Evolutionary conservation across 2,797 vertebrate genomes (phyloP), one percentile per base, ranked within the genome.

Genomic region (Myripristis murdjan): DNA sequence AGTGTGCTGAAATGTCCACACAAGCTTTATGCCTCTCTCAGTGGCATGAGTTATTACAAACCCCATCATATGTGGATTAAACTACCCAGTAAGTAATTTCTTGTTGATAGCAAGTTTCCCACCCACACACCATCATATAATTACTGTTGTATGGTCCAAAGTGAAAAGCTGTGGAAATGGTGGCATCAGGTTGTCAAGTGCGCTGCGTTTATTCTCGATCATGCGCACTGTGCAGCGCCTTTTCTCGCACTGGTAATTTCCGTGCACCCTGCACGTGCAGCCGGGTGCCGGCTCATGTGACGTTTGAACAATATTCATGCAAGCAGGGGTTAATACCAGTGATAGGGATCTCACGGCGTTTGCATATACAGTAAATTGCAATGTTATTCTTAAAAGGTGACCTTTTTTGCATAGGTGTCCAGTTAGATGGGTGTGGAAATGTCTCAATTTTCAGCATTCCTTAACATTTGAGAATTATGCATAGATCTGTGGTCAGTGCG

Each of bases 1-100:
- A 86, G 90, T 92, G 87, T 89, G 87, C 92, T 94, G 93, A 94
- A 93, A 87, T 59, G 37, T 48, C 55, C 62, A 16, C 77, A 59
- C 23, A 37, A 58, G 54, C 28, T 63, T n/a, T n/a, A n/a, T 43
- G 28, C 33, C 53, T 31, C 53, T 26, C 26, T 57, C 66, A 37
- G 47, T 8, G 59, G 12, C 54, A 56, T 0, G 24, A 33, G 33
- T 26, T 5, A 5, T 48, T 39, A n/a, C 10, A 0, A 52, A 28
- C 24, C 20, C 8, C 28, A 20, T n/a, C 2, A 7, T 4, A 23
- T 48, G 49, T 7, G 44, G 6, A 6, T 28, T 35, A 9, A 35
- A 10, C n/a, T 26, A 15, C 46, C 33, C 6, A 35, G 33, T 35
- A 35, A 35, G 33, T 15, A 0, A 20, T 8, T 37, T 1, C 6